Evolutionary conservation across 2,797 vertebrate genomes (phyloP).

Genomic region (Hydrophis major): DNA sequence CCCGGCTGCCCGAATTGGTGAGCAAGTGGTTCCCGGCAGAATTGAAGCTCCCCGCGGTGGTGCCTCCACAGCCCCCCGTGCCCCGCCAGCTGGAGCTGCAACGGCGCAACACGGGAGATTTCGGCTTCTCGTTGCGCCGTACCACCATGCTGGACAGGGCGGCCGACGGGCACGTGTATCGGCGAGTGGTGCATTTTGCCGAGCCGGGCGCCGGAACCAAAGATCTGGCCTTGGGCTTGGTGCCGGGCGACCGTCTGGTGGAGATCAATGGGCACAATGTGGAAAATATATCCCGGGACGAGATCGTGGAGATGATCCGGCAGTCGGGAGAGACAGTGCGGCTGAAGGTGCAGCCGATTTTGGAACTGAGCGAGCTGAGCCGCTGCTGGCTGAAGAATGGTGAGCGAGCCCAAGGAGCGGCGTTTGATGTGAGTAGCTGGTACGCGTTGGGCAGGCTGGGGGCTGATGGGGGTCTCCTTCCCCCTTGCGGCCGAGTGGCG

Average conservation of each 20-base stretch:
- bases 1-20: constrained; percentile 80
- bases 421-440: constrained; percentile 83
- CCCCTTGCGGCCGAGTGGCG: no score
- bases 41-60: constrained; percentile 81
- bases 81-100: constrained; percentile 88
- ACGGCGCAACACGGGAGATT: constrained; percentile 91
- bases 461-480: not conserved
- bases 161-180: constrained; percentile 84
- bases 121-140: constrained; percentile 92
- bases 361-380: constrained; percentile 95
- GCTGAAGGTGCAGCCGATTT: constrained; percentile 94
- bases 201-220: constrained; percentile 95
- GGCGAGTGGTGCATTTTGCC: constrained; percentile 91
- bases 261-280: constrained; percentile 93
- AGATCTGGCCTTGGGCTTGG: constrained; percentile 89
- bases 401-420: constrained; percentile 75
- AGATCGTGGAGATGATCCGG: constrained; percentile 98
- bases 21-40: constrained; percentile 83
- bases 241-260: constrained; percentile 91
- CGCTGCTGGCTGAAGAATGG: constrained; percentile 88
- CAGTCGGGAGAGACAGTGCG: constrained; percentile 92
- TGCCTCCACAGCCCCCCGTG: constrained; percentile 76
- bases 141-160: constrained; percentile 93
- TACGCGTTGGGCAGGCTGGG: accelerated
- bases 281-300: constrained; percentile 91